Evolutionary conservation across 2,113 vertebrate species (phyloP).

Genomic region (Pica pica): DNA sequence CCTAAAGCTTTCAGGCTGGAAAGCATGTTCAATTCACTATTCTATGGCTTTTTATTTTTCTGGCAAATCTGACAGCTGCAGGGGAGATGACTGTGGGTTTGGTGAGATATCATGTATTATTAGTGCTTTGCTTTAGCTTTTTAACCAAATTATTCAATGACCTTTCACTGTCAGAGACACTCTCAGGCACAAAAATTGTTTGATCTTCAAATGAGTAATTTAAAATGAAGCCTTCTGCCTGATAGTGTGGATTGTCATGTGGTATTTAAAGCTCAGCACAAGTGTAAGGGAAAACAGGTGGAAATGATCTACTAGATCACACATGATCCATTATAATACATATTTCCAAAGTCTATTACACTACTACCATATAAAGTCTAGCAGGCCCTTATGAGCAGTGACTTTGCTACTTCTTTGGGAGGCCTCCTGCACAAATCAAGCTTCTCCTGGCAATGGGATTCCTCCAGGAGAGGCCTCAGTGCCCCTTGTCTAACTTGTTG

Average conservation of each 20-base stretch:
- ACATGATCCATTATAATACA: rapidly evolving
- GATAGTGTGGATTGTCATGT: background rate
- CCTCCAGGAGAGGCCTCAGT: background rate
- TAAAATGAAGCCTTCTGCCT: background rate
- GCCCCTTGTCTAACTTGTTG: background rate
- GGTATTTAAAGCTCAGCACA: background rate
- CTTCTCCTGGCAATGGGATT: background rate
- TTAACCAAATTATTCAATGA: conserved; percentile 65
- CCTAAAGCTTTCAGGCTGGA: background rate
- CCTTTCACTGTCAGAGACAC: conserved; percentile 68
- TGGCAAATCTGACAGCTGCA: conserved; percentile 53
- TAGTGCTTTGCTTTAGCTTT: conserved; percentile 76
- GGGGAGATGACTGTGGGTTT: conserved; percentile 65
- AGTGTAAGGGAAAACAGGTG: background rate
- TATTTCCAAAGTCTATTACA: background rate
- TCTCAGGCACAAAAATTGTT: background rate
- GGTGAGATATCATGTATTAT: conserved; percentile 74
- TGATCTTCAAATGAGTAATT: background rate
- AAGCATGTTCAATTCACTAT: conserved; percentile 77
- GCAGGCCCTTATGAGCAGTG: background rate
- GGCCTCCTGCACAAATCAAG: background rate
- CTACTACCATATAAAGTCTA: background rate
- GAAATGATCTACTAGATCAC: background rate
- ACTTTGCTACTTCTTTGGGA: background rate
- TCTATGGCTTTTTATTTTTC: conserved; percentile 59